These are phyloP conservation scores for Thymelicus sylvestris DNA, from an alignment of 2,888 invertebrate species.

Conservation along the genomic window DNA sequence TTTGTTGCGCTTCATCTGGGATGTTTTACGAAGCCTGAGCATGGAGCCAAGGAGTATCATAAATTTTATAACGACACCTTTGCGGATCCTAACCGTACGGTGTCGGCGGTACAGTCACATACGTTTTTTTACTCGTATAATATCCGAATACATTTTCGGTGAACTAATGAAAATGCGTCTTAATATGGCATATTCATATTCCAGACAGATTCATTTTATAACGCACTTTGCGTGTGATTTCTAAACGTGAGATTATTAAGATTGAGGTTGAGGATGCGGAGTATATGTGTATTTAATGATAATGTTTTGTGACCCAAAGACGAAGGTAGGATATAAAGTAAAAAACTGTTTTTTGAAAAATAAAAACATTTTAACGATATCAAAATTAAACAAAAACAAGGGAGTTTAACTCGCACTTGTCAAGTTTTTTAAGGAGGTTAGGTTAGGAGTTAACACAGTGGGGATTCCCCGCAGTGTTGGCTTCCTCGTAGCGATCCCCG, in stretches of 20 bases:
- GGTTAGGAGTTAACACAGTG: too few relatives aligned
- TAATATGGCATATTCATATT: neutral
- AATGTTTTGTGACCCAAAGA: too few relatives aligned
- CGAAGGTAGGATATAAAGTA: too few relatives aligned
- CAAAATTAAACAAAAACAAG: too few relatives aligned
- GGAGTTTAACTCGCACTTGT: too few relatives aligned
- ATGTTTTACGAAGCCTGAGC: conserved; percentile 39
- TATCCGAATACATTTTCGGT: conserved; percentile 55
- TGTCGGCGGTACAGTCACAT: conserved; percentile 5
- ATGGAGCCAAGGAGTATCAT: conserved; percentile 54
- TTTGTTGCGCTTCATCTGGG: neutral
- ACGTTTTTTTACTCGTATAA: conserved; percentile 20
- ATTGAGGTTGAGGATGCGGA: too few relatives aligned
- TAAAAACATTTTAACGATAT: too few relatives aligned
- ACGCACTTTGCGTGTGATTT: neutral
- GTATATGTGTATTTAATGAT: too few relatives aligned
- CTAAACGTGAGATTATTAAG: conserved; percentile 1
- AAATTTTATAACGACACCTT: conserved; percentile 57
- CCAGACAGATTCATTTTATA: conserved; percentile 1
- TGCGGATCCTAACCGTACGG: conserved; percentile 62
- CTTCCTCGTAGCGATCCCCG: too few relatives aligned
- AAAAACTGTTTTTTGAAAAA: too few relatives aligned
- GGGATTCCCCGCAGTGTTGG: too few relatives aligned
- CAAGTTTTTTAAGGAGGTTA: too few relatives aligned
- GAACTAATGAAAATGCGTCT: conserved; percentile 49